These are phyloP conservation scores for Epizoanthus scotinus DNA, from an alignment of 92 coral and sea anemone genomes.

Conservation along the genomic window DNA sequence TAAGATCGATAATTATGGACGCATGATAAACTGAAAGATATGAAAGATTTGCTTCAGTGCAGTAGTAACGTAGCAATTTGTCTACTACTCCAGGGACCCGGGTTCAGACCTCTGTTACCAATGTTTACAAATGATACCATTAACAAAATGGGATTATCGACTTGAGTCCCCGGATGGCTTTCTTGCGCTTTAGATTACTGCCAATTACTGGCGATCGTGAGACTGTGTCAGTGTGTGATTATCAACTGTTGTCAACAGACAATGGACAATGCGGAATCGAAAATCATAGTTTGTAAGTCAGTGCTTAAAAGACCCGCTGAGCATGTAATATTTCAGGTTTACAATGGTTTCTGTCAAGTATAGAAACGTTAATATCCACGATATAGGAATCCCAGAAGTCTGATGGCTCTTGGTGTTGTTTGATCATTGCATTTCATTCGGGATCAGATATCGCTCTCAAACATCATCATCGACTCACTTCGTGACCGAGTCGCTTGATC, in stretches of 20 bases:
- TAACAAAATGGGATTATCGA: conserved; percentile 10
- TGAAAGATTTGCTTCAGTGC: not conserved
- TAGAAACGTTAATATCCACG: too few relatives aligned
- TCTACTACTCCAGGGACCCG: too few relatives aligned
- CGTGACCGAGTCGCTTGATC: not conserved
- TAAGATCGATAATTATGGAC: too few relatives aligned
- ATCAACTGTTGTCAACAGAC: not conserved
- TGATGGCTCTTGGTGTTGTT: too few relatives aligned
- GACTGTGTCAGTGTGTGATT: too few relatives aligned
- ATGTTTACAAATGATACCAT: not conserved
- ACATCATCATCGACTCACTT: not conserved
- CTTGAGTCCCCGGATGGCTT: not conserved
- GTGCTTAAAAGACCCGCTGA: too few relatives aligned
- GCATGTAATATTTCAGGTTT: not conserved
- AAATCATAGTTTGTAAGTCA: not conserved
- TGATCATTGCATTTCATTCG: too few relatives aligned
- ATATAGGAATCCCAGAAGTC: too few relatives aligned
- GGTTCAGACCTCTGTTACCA: not conserved
- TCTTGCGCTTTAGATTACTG: not conserved
- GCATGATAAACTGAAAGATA: too few relatives aligned
- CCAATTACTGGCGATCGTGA: too few relatives aligned
- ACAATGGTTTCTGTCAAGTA: not conserved
- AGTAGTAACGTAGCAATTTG: not conserved
- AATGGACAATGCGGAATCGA: not conserved
- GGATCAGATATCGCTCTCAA: not conserved